Base-by-base conservation (phyloP, 2,888 invertebrate genomes). In the Polymixis lichenea region DNA sequence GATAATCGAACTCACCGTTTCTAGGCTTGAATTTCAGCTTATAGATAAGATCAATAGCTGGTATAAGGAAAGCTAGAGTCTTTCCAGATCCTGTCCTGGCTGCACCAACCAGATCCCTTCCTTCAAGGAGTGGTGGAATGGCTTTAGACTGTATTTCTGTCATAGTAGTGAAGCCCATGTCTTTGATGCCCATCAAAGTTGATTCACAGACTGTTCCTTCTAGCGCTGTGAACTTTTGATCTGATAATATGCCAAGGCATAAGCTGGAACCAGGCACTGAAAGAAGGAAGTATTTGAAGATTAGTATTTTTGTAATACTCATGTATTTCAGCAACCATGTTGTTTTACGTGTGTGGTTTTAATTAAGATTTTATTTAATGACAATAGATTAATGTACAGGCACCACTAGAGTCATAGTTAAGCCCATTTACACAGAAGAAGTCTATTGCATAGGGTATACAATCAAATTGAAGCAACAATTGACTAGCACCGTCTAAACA, bases 11-110 rank as follows among this genome's bases (percentile, higher is more conserved):
- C 95, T 93, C 93, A 98, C 99, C 99, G 97, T 99, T 99, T 85
- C 98, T 97, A 0, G 99, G 99, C 97, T 98, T 98, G 91, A 99
- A 99, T 89, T 98, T 98, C 72, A 99, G 94, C 93, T 99, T 99
- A 91, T 98, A 97, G 81, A 99, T 98, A 55, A 99, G 97, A 93
- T 99, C 99, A 70, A 99, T 97, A n/a, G 98, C 99, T 3, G 99
- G 99, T 89, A 99, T 98, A 0, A 99, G 97, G 91, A 99, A 99
- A 0, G 99, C 99, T 74, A 99, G 93, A 0, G 99, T 99, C 95
- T 99, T 99, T 85, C 99, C 99, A 17, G 99, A 99, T 0, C 99
- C 99, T 25, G 99, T 99, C 94, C 98, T 98, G 0, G 99, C 99
- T 55, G 99, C 98, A 62, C 99, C 99, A 56, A 99, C 98, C 69